Conservation (phyloP, 2,797 vertebrate species). For the Microctenopoma lineatum region DNA sequence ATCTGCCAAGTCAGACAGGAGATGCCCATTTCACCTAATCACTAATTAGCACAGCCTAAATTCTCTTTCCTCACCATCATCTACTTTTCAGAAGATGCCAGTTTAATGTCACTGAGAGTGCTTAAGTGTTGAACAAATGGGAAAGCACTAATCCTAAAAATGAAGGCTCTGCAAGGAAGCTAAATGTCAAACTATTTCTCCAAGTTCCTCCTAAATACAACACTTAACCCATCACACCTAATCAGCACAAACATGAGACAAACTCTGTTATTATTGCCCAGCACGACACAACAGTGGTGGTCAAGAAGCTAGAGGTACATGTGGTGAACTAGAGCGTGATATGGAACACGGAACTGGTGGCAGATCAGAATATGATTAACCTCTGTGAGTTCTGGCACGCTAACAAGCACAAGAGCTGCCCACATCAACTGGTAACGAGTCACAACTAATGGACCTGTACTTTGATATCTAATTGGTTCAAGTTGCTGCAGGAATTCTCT, state of each 20-base stretch:
- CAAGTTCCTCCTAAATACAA: neutral
- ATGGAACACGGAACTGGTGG: neutral
- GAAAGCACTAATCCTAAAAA: too few species aligned
- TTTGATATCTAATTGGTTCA: constrained; percentile 46
- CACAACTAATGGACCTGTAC: constrained; percentile 20
- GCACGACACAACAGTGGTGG: neutral
- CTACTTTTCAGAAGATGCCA: constrained; percentile 3
- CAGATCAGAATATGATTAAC: constrained; percentile 22
- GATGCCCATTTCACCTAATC: constrained; percentile 37
- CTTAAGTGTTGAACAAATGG: too few species aligned
- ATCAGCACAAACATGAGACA: too few species aligned
- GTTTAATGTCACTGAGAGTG: too few species aligned
- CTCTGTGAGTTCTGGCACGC: constrained; percentile 12
- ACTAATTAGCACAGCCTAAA: constrained; percentile 45
- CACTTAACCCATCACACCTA: too few species aligned
- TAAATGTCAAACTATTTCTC: too few species aligned
- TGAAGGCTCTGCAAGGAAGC: too few species aligned
- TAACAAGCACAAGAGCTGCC: constrained; percentile 11
- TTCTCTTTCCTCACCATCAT: constrained; percentile 31
- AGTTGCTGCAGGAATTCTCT: constrained; percentile 52
- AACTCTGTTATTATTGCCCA: neutral
- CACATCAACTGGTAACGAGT: constrained; percentile 41
- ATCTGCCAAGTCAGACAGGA: constrained; percentile 26
- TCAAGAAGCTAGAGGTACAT: constrained; percentile 16
- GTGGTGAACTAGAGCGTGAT: neutral